phyloP scores from a whole-genome alignment of 2,888 invertebrate species.

The Pantelozetes paolii region DNA sequence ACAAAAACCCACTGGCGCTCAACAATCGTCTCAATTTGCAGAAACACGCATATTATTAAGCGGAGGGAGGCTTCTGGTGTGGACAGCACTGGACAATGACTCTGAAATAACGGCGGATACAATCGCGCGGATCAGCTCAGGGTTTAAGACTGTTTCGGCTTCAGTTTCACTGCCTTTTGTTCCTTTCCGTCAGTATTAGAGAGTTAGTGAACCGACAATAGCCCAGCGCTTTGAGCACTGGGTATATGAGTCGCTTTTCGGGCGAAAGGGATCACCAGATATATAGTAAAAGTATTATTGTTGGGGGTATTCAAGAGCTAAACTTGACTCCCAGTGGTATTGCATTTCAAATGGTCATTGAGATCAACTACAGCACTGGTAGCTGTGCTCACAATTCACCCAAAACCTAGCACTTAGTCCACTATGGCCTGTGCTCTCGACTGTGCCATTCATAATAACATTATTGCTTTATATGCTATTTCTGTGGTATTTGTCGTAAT shows the following conservation, averaged over 20 bases:
- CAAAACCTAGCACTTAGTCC: too few relatives aligned
- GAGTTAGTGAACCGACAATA: conserved; percentile 28
- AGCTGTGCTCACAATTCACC: neutral
- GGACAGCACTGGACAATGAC: conserved; percentile 25
- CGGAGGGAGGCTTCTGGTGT: neutral
- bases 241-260: neutral
- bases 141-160: conserved; percentile 15
- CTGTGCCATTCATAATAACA: conserved; percentile 16
- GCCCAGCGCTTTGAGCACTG: neutral
- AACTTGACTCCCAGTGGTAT: conserved; percentile 30
- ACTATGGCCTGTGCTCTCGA: neutral
- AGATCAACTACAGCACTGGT: neutral
- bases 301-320: neutral
- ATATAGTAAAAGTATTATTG: neutral
- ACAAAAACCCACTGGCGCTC: neutral
- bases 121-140: neutral
- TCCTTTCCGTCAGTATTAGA: neutral
- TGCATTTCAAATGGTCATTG: conserved; percentile 33
- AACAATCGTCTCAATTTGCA: conserved; percentile 21
- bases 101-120: neutral
- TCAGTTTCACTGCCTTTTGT: conserved; percentile 23
- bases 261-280: conserved; percentile 27
- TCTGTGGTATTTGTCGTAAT: conserved; percentile 13
- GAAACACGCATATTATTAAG: conserved; percentile 14
- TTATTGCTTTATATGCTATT: conserved; percentile 11